Percentiles rank a stretch among this genome's conserved stretches.
phyloP scores from a whole-genome alignment of 2,797 vertebrate genomes.

The Anomalospiza imberbis region DNA sequence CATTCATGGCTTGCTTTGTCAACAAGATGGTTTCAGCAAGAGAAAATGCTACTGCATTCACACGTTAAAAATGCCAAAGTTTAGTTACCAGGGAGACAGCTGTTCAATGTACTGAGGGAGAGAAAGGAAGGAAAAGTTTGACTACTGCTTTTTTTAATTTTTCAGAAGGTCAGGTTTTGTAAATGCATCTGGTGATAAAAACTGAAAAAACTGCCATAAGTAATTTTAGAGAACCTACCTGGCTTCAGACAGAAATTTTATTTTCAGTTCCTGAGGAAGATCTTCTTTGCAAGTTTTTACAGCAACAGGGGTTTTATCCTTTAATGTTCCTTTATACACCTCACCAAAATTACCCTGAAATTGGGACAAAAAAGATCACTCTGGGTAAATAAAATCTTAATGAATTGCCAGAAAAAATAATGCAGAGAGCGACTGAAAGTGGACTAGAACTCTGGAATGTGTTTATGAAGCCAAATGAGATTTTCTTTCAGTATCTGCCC shows the following conservation, averaged over 20 bases:
- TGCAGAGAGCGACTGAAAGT: background rate
- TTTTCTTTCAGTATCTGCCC: background rate
- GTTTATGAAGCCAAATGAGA: background rate
- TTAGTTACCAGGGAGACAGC: background rate
- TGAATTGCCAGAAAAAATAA: background rate
- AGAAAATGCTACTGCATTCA: background rate
- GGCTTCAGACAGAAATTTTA: slow-evolving; percentile 96
- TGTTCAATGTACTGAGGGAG: background rate
- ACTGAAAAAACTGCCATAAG: background rate
- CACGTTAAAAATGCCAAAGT: background rate
- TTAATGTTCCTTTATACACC: slow-evolving; percentile 92
- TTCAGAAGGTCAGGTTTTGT: background rate
- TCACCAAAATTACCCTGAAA: slow-evolving; percentile 96
- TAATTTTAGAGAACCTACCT: slow-evolving; percentile 76
- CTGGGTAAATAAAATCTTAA: background rate
- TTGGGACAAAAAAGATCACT: background rate
- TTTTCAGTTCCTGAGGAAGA: slow-evolving; percentile 95
- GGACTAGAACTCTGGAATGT: background rate
- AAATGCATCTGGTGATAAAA: background rate
- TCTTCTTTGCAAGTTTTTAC: slow-evolving; percentile 98
- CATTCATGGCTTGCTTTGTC: background rate
- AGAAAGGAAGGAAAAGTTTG: background rate
- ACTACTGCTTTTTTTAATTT: background rate
- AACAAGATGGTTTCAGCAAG: background rate
- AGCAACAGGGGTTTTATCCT: slow-evolving; percentile 91